Percentiles rank a stretch among this genome's conserved stretches.
Evolutionary conservation across 2,797 vertebrate species (phyloP).

Genomic region (Muscicapa striata): DNA sequence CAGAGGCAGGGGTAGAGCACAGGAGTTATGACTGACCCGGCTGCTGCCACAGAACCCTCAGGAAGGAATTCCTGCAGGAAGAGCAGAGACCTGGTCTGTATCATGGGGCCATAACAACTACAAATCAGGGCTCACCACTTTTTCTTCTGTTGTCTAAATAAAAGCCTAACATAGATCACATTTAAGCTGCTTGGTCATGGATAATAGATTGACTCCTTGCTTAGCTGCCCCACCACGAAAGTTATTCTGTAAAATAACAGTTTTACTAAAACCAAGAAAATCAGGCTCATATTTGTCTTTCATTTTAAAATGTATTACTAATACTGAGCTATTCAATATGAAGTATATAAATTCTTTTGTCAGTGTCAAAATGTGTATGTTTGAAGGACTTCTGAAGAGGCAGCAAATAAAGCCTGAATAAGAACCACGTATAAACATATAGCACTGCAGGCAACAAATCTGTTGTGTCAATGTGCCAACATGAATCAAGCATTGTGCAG

Average conservation of each 20-base stretch:
- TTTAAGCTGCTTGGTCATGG: slow-evolving; percentile 7
- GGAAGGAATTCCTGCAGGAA: slow-evolving; percentile 44
- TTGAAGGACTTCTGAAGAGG: background rate
- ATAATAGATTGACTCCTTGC: slow-evolving; percentile 10
- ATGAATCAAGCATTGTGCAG: background rate
- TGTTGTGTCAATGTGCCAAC: background rate
- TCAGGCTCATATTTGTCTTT: background rate
- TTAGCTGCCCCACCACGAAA: background rate
- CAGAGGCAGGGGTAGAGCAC: background rate
- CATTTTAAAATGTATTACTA: background rate
- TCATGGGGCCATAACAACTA: slow-evolving; percentile 43
- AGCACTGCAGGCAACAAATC: background rate
- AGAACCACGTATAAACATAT: background rate
- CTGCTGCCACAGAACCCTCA: background rate
- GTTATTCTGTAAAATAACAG: background rate
- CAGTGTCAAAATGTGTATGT: background rate
- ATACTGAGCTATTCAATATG: background rate
- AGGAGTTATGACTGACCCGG: slow-evolving; percentile 23
- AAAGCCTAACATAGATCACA: slow-evolving; percentile 38
- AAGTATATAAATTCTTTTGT: background rate
- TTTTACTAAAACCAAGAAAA: background rate
- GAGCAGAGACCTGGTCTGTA: slow-evolving; percentile 48
- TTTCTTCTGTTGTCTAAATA: slow-evolving; percentile 58
- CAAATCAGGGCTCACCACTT: slow-evolving; percentile 46
- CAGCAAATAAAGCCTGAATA: background rate